Percentiles rank a stretch among this genome's conserved stretches.
These are phyloP conservation scores for Nemurella pictetii DNA, from an alignment of 2,888 invertebrate species.

Conservation along the genomic window DNA sequence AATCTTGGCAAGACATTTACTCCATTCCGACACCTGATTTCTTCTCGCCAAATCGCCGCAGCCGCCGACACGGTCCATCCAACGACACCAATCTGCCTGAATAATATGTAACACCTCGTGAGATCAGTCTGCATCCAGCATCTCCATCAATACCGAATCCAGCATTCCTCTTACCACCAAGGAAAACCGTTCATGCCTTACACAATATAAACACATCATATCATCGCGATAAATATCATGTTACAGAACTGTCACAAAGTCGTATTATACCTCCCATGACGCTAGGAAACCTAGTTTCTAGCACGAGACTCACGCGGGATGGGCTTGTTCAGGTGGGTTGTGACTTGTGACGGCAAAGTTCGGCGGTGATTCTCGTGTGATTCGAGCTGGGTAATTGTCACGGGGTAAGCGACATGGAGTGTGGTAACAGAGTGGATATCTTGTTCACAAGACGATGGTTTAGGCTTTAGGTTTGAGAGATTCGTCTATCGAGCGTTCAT, in stretches of 20 bases:
- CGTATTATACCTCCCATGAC: neutral
- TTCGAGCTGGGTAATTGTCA: neutral
- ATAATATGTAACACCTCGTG: neutral
- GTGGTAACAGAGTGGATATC: slow-evolving; percentile 2
- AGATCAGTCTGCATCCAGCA: neutral
- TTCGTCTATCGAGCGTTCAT: neutral
- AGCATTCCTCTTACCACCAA: neutral
- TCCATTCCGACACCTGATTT: neutral
- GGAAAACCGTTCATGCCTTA: slow-evolving; percentile 6
- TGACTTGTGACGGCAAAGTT: no score
- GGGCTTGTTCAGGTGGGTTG: neutral
- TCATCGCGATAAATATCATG: neutral
- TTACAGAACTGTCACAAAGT: slow-evolving; percentile 6
- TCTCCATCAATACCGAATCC: neutral
- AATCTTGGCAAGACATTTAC: neutral
- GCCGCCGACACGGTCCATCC: neutral
- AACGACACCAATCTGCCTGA: neutral
- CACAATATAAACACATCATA: neutral
- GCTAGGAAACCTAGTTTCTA: neutral
- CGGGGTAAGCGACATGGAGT: neutral
- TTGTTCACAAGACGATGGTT: slow-evolving; percentile 9
- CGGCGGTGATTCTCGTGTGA: neutral
- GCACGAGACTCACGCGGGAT: neutral
- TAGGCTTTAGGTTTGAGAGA: no score
- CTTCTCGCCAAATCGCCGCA: neutral